These are phyloP conservation scores for Tokudaia muenninki DNA, from an alignment of 2,797 vertebrate species.

Conservation along the genomic window DNA sequence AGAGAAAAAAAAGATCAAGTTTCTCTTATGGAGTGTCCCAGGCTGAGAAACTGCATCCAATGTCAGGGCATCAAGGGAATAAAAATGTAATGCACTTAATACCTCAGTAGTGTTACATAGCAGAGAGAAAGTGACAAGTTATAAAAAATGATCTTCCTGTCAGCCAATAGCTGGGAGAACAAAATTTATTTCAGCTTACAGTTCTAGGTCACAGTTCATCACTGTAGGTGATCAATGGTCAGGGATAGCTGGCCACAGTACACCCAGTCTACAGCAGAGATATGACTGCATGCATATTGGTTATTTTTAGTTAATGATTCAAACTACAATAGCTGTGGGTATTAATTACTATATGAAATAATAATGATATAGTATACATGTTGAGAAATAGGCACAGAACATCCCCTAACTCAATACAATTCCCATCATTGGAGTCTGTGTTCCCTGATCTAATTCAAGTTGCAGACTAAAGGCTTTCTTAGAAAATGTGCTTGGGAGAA, in stretches of 20 bases:
- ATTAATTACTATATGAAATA: neutral
- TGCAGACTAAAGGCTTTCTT: conserved; percentile 11
- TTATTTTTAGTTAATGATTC: neutral
- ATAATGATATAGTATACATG: neutral
- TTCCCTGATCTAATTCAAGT: conserved; percentile 45
- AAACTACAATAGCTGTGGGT: neutral
- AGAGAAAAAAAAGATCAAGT: neutral
- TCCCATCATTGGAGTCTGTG: neutral
- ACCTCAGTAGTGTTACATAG: rapidly evolving
- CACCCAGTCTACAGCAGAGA: neutral
- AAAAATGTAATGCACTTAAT: rapidly evolving
- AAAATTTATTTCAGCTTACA: neutral
- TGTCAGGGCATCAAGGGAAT: rapidly evolving
- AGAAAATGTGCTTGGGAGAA: conserved; percentile 66
- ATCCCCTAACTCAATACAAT: rapidly evolving
- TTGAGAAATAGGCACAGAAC: neutral
- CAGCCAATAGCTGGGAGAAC: neutral
- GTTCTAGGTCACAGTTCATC: neutral
- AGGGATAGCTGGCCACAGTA: neutral
- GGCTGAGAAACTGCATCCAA: rapidly evolving
- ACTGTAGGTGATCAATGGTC: neutral
- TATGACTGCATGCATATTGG: neutral
- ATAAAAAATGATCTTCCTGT: rapidly evolving
- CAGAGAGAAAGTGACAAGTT: neutral
- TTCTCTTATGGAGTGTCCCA: rapidly evolving